Percentiles rank a stretch among this genome's conserved stretches.
These are phyloP conservation scores for Pollenia angustigena DNA, from an alignment of 2,888 invertebrate genomes.

Conservation along the genomic window DNA sequence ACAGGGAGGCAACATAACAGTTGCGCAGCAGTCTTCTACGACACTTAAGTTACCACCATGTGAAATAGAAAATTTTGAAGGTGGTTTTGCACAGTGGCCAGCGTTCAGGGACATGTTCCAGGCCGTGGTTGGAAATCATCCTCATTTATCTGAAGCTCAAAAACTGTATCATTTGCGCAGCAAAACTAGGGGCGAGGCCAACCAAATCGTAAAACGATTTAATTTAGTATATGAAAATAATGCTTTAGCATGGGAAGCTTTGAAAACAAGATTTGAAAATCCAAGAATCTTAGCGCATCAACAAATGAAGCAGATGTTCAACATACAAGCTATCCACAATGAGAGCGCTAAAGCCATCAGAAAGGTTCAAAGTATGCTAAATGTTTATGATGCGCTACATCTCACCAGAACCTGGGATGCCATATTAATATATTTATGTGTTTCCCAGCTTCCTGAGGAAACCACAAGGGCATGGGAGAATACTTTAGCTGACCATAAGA, in stretches of 20 bases:
- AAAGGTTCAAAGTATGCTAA: background rate
- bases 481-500: background rate
- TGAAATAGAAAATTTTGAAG: background rate
- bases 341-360: background rate
- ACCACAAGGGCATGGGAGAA: conserved; percentile 13
- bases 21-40: no score
- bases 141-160: conserved; percentile 1
- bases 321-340: background rate
- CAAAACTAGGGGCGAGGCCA: conserved; percentile 40
- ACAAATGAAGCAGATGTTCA: conserved; percentile 1
- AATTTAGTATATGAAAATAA: conserved; percentile 15
- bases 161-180: conserved; percentile 18
- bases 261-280: conserved; percentile 34
- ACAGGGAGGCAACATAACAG: background rate
- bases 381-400: background rate
- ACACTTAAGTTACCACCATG: background rate
- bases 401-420: conserved; percentile 7
- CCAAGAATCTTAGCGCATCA: background rate
- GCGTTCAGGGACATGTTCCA: conserved; percentile 25
- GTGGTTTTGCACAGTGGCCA: background rate
- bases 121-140: conserved; percentile 9
- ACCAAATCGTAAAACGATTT: conserved; percentile 31
- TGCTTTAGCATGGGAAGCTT: conserved; percentile 23
- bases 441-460: conserved; percentile 6
- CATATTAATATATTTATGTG: conserved; percentile 10